Conservation (phyloP, 2,797 vertebrate species). For the Phylloscopus collybita region DNA sequence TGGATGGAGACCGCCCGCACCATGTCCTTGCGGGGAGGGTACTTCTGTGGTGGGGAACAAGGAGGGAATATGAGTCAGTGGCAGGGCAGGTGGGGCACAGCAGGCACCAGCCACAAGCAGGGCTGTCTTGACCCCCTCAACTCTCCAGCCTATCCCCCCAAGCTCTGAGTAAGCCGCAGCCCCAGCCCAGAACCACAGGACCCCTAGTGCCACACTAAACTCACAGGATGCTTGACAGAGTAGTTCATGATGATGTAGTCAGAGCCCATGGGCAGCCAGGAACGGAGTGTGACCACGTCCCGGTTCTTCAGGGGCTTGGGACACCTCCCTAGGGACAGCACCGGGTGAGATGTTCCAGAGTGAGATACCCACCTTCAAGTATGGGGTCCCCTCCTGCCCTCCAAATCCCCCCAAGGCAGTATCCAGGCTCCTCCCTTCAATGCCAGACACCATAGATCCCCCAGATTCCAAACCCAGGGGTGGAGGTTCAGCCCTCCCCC, state of each 20-base stretch:
- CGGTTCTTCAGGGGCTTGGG: constrained; percentile 92
- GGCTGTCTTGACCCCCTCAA: neutral
- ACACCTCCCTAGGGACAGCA: constrained; percentile 85
- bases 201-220: neutral
- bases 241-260: constrained; percentile 99
- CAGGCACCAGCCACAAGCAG: neutral
- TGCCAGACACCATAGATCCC: neutral
- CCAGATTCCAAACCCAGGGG: neutral
- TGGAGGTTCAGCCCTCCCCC: neutral
- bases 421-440: neutral
- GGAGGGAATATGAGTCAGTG: neutral
- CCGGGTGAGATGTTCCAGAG: neutral
- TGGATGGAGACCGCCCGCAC: constrained; percentile 93
- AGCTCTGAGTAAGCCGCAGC: neutral
- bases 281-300: constrained; percentile 93
- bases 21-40: constrained; percentile 91
- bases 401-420: neutral
- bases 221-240: constrained; percentile 91
- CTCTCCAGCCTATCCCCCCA: neutral
- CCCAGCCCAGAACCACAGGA: neutral
- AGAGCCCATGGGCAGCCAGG: constrained; percentile 91
- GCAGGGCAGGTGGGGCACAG: neutral
- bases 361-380: neutral
- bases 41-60: constrained; percentile 82
- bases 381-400: no score